These are phyloP conservation scores for Eudasyphora cyanicolor DNA, from an alignment of 2,888 invertebrate species.

Conservation along the genomic window DNA sequence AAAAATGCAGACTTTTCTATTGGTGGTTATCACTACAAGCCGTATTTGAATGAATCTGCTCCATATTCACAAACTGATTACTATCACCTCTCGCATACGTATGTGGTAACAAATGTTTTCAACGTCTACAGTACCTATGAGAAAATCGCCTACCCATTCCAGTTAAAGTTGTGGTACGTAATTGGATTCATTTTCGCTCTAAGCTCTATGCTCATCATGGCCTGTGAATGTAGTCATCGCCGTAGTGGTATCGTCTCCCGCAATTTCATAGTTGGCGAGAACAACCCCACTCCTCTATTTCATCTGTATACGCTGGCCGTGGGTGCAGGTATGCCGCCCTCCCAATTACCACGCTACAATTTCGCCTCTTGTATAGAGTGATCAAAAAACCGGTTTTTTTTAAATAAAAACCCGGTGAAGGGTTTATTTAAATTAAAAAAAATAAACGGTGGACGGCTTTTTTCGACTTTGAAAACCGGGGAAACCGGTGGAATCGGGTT, in stretches of 20 bases:
- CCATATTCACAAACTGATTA: slow-evolving; percentile 70
- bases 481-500: too few species aligned
- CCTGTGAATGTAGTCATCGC: slow-evolving; percentile 44
- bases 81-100: slow-evolving; percentile 72
- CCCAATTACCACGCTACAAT: slow-evolving; percentile 67
- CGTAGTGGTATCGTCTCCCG: slow-evolving; percentile 68
- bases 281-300: slow-evolving; percentile 66
- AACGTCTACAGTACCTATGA: slow-evolving; percentile 70
- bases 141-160: slow-evolving; percentile 73
- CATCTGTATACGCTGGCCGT: slow-evolving; percentile 67
- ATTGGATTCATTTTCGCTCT: slow-evolving; percentile 65
- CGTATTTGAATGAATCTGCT: slow-evolving; percentile 48
- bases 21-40: slow-evolving; percentile 72
- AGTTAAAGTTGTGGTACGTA: slow-evolving; percentile 69
- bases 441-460: too few species aligned
- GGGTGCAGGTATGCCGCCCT: slow-evolving; percentile 64
- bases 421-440: too few species aligned
- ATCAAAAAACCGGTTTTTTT: too few species aligned
- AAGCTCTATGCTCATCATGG: slow-evolving; percentile 57
- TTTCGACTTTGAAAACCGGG: too few species aligned
- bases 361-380: too few species aligned
- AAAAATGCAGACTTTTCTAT: slow-evolving; percentile 70
- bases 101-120: slow-evolving; percentile 72
- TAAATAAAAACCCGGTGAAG: too few species aligned
- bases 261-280: slow-evolving; percentile 67